phyloP scores from a whole-genome alignment of 2,797 vertebrate species.

The Amniataba percoides region DNA sequence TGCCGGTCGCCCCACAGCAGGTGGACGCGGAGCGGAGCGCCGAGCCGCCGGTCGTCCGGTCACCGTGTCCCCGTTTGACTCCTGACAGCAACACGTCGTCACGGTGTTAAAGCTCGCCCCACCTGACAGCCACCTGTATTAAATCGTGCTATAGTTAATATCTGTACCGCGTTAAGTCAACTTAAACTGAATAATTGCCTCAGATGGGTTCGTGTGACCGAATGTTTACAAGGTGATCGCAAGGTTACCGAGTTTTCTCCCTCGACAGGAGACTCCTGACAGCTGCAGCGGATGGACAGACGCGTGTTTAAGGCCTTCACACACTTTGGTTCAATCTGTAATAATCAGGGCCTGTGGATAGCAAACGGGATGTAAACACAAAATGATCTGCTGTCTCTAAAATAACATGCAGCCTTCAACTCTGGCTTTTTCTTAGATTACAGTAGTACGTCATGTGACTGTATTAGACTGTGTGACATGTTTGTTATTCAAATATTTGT shows the following conservation, averaged over 20 bases:
- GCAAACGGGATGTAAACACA: not conserved
- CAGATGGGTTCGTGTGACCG: not conserved
- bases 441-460: not conserved
- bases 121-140: fast-evolving
- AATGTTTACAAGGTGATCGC: slow-evolving; percentile 73
- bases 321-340: not conserved
- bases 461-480: not conserved
- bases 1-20: not conserved
- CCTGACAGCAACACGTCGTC: not conserved
- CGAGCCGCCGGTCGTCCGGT: slow-evolving; percentile 56
- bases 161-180: not conserved
- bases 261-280: not conserved
- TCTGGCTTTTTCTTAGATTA: not conserved
- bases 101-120: not conserved
- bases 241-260: slow-evolving; percentile 67
- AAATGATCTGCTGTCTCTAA: too few species aligned
- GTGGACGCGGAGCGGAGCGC: not conserved
- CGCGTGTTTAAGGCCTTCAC: not conserved
- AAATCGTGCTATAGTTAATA: not conserved
- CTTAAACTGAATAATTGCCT: fast-evolving
- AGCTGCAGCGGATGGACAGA: not conserved
- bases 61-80: slow-evolving; percentile 69
- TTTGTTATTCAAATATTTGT: not conserved
- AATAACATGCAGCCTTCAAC: not conserved
- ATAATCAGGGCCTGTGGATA: not conserved